Evolutionary conservation across 2,113 vertebrate species (phyloP), one percentile per base, ranked within the genome.

Genomic region (Bufo gargarizans): DNA sequence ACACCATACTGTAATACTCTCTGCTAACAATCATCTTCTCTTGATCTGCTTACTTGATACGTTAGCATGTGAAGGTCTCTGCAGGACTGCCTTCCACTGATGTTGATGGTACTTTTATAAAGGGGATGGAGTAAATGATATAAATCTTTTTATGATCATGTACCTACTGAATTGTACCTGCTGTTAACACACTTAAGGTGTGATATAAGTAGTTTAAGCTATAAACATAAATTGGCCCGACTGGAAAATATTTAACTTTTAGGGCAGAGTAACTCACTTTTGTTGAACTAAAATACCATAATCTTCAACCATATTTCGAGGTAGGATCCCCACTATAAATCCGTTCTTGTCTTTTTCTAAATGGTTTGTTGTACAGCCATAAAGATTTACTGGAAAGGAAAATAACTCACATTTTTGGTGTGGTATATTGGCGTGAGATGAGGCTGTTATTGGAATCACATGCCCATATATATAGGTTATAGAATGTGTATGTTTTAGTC

Each of bases 211-310:
- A 33, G 33, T 78, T 78, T 78, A 22, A 53, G 20, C 76, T 78
- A 78, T 53, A 78, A 0, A 78, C 76, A 55, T n/a, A 55, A 50
- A 78, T 78, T 78, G 76, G 3, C 19, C 49, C 3, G 22, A 78
- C 8, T 55, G 53, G 77, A 10, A 56, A 79, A 79, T 79, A 22
- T 79, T 79, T 79, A 79, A 79, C 77, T 79, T 79, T 79, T 79
- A 56, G 4, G 77, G 77, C 10, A 79, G 77, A 79, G 2, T 77
- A 77, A 11, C 5, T 19, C 11, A 3, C 16, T 77, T 3, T 4
- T 20, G 11, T 19, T 12, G 77, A 33, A 22, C 4, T 56, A 79
- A 55, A 56, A 20, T n/a, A 5, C 20, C 6, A n/a, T 6, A 20
- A 10, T 58, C n/a, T 79, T 20, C n/a, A 16, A 55, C 50, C 50